A percentile compares a stretch with the other conserved stretches of the same genome.
These are phyloP conservation scores for Haliaeetus leucogaster DNA, from an alignment of 2,113 vertebrate species.

Conservation along the genomic window DNA sequence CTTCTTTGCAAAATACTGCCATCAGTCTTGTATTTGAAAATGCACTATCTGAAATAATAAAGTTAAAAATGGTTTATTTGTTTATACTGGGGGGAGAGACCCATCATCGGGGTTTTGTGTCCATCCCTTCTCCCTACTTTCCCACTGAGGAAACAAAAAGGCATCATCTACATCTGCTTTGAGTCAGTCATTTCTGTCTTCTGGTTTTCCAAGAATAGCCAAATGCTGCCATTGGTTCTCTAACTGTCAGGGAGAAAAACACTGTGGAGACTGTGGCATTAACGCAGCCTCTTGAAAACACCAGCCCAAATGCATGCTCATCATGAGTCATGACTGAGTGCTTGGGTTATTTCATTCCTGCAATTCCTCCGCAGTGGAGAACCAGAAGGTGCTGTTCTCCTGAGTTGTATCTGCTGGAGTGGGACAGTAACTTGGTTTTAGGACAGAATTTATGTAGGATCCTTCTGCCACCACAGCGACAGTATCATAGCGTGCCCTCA, in stretches of 20 bases:
- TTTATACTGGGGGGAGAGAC: background rate
- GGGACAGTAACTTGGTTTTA: background rate
- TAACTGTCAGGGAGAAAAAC: conserved; percentile 13
- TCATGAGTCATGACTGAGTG: conserved; percentile 3
- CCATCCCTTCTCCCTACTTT: background rate
- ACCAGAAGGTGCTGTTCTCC: background rate
- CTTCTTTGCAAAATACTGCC: background rate
- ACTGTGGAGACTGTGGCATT: conserved; percentile 10
- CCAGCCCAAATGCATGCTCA: conserved; percentile 16
- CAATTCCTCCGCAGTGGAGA: background rate
- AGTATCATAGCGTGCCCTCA: rapidly evolving
- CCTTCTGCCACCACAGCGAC: background rate
- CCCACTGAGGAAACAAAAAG: background rate
- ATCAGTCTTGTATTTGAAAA: background rate
- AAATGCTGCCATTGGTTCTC: conserved; percentile 29
- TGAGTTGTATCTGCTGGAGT: rapidly evolving
- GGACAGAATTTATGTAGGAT: background rate
- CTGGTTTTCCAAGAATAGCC: conserved; percentile 54
- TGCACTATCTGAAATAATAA: background rate
- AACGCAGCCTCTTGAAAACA: conserved; percentile 21
- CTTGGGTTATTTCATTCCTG: background rate
- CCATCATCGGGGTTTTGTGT: background rate
- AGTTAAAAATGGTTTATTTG: background rate
- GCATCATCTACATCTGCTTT: conserved; percentile 19
- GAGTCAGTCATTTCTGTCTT: conserved; percentile 39